phyloP scores from a whole-genome alignment of 2,113 vertebrate species.

The Rhombomys opimus region DNA sequence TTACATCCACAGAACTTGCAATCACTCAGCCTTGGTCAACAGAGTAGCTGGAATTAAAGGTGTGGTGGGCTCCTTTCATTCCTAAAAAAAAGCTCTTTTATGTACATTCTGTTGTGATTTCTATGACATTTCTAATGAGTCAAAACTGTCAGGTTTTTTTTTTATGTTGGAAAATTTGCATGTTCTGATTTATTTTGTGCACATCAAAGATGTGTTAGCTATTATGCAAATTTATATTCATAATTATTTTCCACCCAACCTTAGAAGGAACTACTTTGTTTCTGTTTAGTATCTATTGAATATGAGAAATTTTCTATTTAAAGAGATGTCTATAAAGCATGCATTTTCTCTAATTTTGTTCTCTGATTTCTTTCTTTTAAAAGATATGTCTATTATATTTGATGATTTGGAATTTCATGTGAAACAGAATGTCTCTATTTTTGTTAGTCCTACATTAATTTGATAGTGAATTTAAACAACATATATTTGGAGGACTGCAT shows the following conservation, averaged over 20 bases:
- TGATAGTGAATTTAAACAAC: neutral
- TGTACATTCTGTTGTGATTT: neutral
- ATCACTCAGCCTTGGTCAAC: neutral
- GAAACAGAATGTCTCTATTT: neutral
- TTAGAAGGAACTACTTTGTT: neutral
- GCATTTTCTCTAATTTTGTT: neutral
- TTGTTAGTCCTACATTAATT: neutral
- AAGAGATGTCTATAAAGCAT: neutral
- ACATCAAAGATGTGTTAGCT: neutral
- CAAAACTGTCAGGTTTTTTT: neutral
- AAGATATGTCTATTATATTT: neutral
- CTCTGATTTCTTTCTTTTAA: neutral
- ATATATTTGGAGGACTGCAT: neutral
- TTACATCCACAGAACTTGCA: neutral
- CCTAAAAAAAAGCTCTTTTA: neutral
- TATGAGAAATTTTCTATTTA: neutral
- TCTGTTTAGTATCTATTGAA: neutral
- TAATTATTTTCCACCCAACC: slow-evolving; percentile 1
- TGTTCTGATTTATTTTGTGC: neutral
- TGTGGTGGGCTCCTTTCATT: neutral
- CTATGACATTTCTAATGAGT: neutral
- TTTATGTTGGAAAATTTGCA: neutral
- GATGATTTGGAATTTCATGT: neutral
- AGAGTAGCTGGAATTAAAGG: neutral
- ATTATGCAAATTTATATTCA: neutral